phyloP scores from a whole-genome alignment of 53 echinoderm and acorn worm species.

The Paelopatides confundens region DNA sequence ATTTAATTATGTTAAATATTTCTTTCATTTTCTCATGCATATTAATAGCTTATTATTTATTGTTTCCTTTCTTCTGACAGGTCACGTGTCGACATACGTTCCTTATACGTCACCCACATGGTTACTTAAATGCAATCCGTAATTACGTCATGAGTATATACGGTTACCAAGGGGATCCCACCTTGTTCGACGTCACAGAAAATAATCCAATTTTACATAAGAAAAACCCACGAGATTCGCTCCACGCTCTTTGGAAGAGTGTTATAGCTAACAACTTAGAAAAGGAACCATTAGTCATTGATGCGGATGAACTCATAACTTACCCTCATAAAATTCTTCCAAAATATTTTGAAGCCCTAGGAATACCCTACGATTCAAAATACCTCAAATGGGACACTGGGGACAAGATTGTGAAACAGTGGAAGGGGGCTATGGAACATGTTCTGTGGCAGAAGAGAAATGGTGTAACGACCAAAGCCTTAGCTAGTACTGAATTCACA shows the following conservation, averaged over 20 bases:
- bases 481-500: conserved; percentile 35
- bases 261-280: conserved; percentile 30
- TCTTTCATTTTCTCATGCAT: no score
- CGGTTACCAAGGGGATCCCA: conserved; percentile 24
- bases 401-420: conserved; percentile 27
- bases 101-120: conserved; percentile 46
- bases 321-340: conserved; percentile 38
- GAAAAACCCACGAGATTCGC: conserved; percentile 34
- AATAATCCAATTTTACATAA: conserved; percentile 38
- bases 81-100: conserved; percentile 39
- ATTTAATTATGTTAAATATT: no score
- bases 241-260: neutral
- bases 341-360: conserved; percentile 32
- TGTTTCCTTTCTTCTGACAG: neutral
- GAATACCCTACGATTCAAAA: conserved; percentile 33
- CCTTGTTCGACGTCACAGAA: conserved; percentile 30
- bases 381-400: conserved; percentile 38
- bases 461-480: conserved; percentile 30
- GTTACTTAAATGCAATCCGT: conserved; percentile 30
- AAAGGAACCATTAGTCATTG: conserved; percentile 37
- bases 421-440: conserved; percentile 42
- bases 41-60: no score
- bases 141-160: conserved; percentile 47
- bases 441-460: conserved; percentile 37
- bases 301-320: conserved; percentile 29